Percentiles rank a stretch among this genome's conserved stretches.
These are phyloP conservation scores for Nannoperca australis DNA, from an alignment of 2,797 vertebrate species.

Conservation along the genomic window DNA sequence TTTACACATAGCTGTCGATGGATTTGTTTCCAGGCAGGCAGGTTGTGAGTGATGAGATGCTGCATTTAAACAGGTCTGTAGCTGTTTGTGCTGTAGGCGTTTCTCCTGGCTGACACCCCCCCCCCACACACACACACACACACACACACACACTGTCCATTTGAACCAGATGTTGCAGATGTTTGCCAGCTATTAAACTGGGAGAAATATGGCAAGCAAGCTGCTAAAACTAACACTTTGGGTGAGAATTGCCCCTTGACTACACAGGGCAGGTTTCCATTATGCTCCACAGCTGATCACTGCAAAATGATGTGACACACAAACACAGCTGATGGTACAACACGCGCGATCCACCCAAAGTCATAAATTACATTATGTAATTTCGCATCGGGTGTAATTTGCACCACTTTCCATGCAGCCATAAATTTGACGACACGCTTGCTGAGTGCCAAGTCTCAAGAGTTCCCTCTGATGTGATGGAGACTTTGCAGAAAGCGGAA, in stretches of 20 bases:
- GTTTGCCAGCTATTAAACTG: conserved; percentile 76
- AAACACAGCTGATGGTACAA: conserved; percentile 45
- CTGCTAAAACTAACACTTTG: conserved; percentile 75
- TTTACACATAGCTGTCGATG: conserved; percentile 49
- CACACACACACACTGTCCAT: conserved; percentile 50
- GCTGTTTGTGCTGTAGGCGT: conserved; percentile 66
- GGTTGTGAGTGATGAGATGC: conserved; percentile 56
- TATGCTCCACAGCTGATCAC: conserved; percentile 67
- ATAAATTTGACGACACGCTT: conserved; percentile 36
- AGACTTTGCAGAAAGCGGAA: conserved; percentile 28
- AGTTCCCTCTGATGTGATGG: conserved; percentile 28
- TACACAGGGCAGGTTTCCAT: conserved; percentile 63
- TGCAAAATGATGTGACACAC: conserved; percentile 54
- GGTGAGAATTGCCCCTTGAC: conserved; percentile 71
- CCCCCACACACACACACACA: neutral
- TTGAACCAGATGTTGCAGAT: conserved; percentile 79
- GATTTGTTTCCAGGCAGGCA: conserved; percentile 53
- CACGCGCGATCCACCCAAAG: conserved; percentile 17
- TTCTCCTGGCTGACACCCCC: conserved; percentile 48
- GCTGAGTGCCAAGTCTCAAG: conserved; percentile 26
- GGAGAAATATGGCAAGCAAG: conserved; percentile 69
- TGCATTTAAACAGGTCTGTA: conserved; percentile 57
- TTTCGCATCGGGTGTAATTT: conserved; percentile 17
- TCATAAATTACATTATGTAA: conserved; percentile 35
- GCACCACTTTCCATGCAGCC: conserved; percentile 39